Base-by-base conservation (phyloP, 2,797 vertebrate genomes). In the Brotogeris chrysoptera region DNA sequence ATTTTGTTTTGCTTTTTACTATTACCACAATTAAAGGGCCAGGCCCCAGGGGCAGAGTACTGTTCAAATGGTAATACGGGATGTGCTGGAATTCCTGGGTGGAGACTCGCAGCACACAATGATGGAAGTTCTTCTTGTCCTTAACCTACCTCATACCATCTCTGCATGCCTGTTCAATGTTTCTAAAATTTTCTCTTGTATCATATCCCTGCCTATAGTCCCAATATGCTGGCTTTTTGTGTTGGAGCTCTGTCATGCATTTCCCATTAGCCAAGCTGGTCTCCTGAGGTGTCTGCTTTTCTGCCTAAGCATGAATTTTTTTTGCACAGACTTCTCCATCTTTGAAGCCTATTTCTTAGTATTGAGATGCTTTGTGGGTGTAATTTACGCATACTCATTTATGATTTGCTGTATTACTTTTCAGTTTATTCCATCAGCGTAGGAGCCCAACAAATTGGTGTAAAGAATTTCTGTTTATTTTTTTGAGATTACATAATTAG, bases 201-300 rank as follows among this genome's bases (percentile, higher is more conserved):
- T 36, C 6, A 3, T 63, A 9, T 63, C 9, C 23, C 11, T 65
- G 25, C 11, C 38, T 85, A 27, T 5, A 32, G 5, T 4, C 7
- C 5, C 16, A 20, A 6, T 53, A 9, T 27, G 8, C 16, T 46
- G 20, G 1, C 5, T 13, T 83, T 86, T 50, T 61, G 14, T 69
- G 20, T 34, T 61, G 44, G 9, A 69, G 5, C 5, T 77, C 24
- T 16, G 10, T 53, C 43, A 36, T 6, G 11, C 39, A 4, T 43
- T 79, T 72, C 34, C n/a, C 2, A 1, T 6, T 19, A 76, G 11
- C 7, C n/a, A 73, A 76, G 32, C 1, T 4, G 1, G 5, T 69
- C 6, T 69, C 32, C 23, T 30, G 10, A 65, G 16, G 32, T 3
- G 2, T 15, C 24, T 57, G 12, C 14, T 88, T 77, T 73, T 59